Base-by-base conservation (phyloP, 2,113 vertebrate species). In the Mustela lutreola region DNA sequence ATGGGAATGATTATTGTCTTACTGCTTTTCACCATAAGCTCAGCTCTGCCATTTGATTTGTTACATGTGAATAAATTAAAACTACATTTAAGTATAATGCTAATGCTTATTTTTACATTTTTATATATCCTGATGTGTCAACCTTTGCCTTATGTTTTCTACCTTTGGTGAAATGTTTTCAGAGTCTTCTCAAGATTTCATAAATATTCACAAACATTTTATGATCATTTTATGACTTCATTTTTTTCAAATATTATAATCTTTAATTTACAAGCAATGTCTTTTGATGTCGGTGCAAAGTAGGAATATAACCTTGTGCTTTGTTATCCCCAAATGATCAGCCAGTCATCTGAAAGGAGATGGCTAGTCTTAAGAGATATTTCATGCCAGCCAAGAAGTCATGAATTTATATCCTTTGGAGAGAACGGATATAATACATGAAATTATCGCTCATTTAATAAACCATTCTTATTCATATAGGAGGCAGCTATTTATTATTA, bases 261-360 rank as follows among this genome's bases (percentile, higher is more conserved):
- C 45, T 78, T 92, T 92, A 60, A 83, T 60, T 42, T 62, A 73
- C 2, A 33, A 81, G 86, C 75, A 93, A 14, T 60, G 7, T 93
- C 42, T 81, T 90, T 85, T 86, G 60, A 85, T 65, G 45, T 93
- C 58, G 31, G 24, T 75, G 14, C 36, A 90, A 65, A 86, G 21
- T 65, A 95, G 73, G 56, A 31, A 42, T 80, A 12, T 80, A 86
- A 65, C 19, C 26, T 95, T 89, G 60, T 83, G 60, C 89, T 97
- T 95, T 90, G 22, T 95, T 93, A 81, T 85, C 45, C 58, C 31
- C 73, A 95, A 89, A n/a, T 93, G 71, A 80, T 89, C 86, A 93
- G 80, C 36, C 56, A 93, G 45, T 39, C n/a, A 10, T 85, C 62
- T 80, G 89, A 79, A 93, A 95, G 62, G 78, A 84, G 45, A 83